phyloP scores from a whole-genome alignment of 2,888 invertebrate genomes.

The Anorthoa munda region DNA sequence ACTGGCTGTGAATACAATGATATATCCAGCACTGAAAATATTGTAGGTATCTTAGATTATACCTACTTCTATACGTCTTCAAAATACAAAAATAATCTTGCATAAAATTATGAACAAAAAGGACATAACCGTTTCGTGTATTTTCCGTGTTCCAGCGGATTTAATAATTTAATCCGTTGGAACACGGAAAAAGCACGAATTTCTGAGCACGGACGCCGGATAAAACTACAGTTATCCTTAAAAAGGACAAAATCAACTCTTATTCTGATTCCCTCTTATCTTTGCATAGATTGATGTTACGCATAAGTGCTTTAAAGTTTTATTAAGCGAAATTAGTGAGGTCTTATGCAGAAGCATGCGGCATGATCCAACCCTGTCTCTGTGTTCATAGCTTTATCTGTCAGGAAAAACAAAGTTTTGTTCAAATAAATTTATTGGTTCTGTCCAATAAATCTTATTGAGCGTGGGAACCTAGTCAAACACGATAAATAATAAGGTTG shows the following conservation, averaged over 20 bases:
- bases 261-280: background rate
- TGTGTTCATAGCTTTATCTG: constrained; percentile 47
- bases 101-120: background rate
- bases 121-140: no score
- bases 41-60: no score
- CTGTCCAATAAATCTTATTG: constrained; percentile 49
- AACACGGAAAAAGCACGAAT: constrained; percentile 19
- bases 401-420: constrained; percentile 48
- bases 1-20: background rate
- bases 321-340: constrained; percentile 32
- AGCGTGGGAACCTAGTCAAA: constrained; percentile 48
- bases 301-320: constrained; percentile 25
- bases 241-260: constrained; percentile 12
- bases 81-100: background rate
- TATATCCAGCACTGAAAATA: background rate
- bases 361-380: constrained; percentile 17
- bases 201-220: background rate
- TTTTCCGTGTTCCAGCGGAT: no score
- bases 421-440: constrained; percentile 58
- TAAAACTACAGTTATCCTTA: background rate
- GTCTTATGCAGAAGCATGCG: constrained; percentile 59
- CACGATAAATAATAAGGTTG: constrained; percentile 49
- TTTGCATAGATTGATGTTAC: constrained; percentile 1
- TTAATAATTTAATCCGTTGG: no score
- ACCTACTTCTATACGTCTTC: background rate